A percentile compares a stretch with the other conserved stretches of the same genome.
Evolutionary conservation across 23 tunicate genomes (phyloP).

Genomic region (Clavelina lepadiformis): DNA sequence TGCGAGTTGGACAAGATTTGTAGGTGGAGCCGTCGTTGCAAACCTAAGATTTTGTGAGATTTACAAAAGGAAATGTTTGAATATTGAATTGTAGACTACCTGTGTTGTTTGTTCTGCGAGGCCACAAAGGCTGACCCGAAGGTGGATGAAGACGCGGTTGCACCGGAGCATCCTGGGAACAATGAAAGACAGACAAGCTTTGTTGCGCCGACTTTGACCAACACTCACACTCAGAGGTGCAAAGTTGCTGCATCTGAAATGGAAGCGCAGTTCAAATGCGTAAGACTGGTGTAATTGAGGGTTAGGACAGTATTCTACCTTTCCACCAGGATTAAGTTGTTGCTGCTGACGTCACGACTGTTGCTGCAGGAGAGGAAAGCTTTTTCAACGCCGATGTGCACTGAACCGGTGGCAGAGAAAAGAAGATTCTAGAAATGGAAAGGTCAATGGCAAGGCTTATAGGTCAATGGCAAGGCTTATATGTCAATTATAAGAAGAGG

Average conservation of each 20-base stretch:
- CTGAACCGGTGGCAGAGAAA: no score
- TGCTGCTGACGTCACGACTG: not conserved
- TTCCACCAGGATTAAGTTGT: not conserved
- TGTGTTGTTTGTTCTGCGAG: no score
- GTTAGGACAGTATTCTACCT: not conserved
- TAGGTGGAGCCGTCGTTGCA: not conserved
- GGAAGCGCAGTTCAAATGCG: not conserved
- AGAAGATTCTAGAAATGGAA: no score
- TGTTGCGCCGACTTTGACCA: not conserved
- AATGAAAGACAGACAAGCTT: not conserved
- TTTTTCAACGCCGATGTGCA: no score
- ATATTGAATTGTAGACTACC: no score
- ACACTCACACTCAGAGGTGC: not conserved
- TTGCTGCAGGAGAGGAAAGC: no score
- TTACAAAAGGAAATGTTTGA: no score
- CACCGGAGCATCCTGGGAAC: not conserved
- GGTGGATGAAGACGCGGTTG: not conserved
- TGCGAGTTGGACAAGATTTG: not conserved
- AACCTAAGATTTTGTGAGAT: no score
- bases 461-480: no score
- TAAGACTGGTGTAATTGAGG: not conserved
- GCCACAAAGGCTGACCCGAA: not conserved
- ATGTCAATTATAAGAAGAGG: no score
- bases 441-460: no score
- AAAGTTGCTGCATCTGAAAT: not conserved